phyloP scores from a whole-genome alignment of 2,113 vertebrate species.

The Loxodonta africana region DNA sequence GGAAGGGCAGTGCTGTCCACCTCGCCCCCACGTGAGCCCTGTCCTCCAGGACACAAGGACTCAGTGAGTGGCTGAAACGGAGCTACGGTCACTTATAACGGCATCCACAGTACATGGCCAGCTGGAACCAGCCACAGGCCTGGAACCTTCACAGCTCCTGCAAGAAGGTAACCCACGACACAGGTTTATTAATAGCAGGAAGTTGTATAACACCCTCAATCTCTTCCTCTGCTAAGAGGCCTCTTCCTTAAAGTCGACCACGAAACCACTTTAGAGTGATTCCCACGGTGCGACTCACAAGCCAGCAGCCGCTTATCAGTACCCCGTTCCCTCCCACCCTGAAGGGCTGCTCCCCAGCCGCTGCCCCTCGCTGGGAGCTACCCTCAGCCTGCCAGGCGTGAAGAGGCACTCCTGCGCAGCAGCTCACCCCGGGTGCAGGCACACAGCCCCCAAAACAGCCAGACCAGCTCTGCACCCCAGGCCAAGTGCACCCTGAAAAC shows the following conservation, averaged over 20 bases:
- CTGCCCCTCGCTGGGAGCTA: too few relatives aligned
- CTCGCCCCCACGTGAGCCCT: background rate
- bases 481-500: too few relatives aligned
- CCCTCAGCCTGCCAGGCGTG: too few relatives aligned
- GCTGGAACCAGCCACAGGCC: accelerated
- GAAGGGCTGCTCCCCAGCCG: too few relatives aligned
- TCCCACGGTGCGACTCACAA: constrained; percentile 6
- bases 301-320: background rate
- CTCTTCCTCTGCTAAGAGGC: constrained; percentile 82
- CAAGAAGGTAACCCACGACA: background rate
- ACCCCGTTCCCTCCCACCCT: background rate
- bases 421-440: too few relatives aligned
- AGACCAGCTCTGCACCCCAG: too few relatives aligned
- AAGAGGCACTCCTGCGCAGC: too few relatives aligned
- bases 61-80: background rate
- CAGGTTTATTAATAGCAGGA: constrained; percentile 71
- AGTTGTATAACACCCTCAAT: constrained; percentile 61
- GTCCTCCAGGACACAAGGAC: background rate
- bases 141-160: background rate
- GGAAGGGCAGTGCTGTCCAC: too few relatives aligned
- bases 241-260: constrained; percentile 81
- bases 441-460: too few relatives aligned
- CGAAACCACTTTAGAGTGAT: constrained; percentile 80
- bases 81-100: accelerated
- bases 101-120: background rate